Base-by-base conservation (phyloP, 2,888 invertebrate genomes). In the Ennomos erosarius region DNA sequence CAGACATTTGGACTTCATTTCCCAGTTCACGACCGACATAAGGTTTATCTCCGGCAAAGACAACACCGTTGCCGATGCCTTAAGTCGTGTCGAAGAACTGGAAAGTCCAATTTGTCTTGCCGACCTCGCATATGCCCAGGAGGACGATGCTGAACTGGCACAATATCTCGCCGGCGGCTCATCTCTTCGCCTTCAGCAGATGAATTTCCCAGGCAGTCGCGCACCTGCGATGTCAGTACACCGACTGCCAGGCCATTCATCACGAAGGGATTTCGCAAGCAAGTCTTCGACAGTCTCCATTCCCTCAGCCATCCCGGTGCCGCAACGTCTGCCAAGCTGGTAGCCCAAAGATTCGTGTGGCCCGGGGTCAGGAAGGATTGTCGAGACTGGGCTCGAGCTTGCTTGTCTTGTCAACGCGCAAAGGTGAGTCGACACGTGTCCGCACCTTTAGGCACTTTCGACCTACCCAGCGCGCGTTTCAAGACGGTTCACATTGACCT, bases 271-370 rank as follows among this genome's bases (percentile, higher is more conserved):
- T 39, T 68, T 0, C 52, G 73, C 1, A 66, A 55, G 35, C 65
- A 68, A 40, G 51, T 71, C 0, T 76, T 73, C 13, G 69, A 73
- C 6, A 55, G 62, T 33, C 50, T 76, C 0, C 76, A 75, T 38
- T 44, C 57, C 0, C 51, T 74, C 0, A 68, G 67, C 12, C 69
- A 70, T n/a, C 70, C 72, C 9, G 67, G 65, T 35, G 68, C 64
- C 13, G 71, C 65, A 9, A 66, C 69, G 1, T 55, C 68, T 0
- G 63, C 56, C 1, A 81, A 47, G 39, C 54, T 71, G 2, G 65
- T 87, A 4, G 54, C 75, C 0, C 47, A 78, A 37, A 73, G 78
- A 0, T 85, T 68, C 43, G 76, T 84, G 0, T 85, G 85, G 84
- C 81, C 80, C 10, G 56, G 56, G 1, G 71, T 85, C 5, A 69